Base-by-base conservation (phyloP, 2,888 invertebrate genomes). In the Pachycephus smyrnensis region DNA sequence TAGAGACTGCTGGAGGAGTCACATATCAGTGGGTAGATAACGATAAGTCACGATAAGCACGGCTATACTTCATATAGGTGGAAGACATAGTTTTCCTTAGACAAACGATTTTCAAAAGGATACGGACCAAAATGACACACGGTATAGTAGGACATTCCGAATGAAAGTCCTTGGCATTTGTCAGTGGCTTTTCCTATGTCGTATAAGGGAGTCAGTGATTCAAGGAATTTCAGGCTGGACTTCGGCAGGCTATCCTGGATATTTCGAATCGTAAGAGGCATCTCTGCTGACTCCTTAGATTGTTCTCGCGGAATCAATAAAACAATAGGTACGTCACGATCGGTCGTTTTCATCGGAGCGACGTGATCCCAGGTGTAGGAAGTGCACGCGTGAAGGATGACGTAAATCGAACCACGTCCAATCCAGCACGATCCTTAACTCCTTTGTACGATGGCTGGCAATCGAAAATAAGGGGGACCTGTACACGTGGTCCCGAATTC, bases 21-120 rank as follows among this genome's bases (percentile, higher is more conserved):
- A 78, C 78, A 75, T 78, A 78, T 78, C 78, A 78, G 75, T 78
- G 1, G 37, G 73, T 36, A 79, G 81, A 69, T 73, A 81, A 84
- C 87, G 88, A 87, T 87, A 88, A 88, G 87, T 88, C 86, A 83
- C 80, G 84, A 84, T 87, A 86, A 88, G 86, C 88, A 84, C 84
- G 76, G 80, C 85, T 84, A 88, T 88, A 86, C 86, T 86, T 88
- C 88, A 88, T 88, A 88, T 35, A 82, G 81, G 11, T 6, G 69
- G 6, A 15, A 40, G 31, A 69, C 69, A 30, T 69, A 31, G 31
- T 69, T 32, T 32, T 69, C 30, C 69, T 30, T 9, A 12, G 69
- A 0, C 30, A 30, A 15, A 40, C 12, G 69, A 69, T 69, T 69
- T 40, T 30, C 69, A 30, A 69, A 40, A 30, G 6, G 30, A 4